Evolutionary conservation across 2,113 vertebrate genomes (phyloP).

Genomic region (Menura novaehollandiae): DNA sequence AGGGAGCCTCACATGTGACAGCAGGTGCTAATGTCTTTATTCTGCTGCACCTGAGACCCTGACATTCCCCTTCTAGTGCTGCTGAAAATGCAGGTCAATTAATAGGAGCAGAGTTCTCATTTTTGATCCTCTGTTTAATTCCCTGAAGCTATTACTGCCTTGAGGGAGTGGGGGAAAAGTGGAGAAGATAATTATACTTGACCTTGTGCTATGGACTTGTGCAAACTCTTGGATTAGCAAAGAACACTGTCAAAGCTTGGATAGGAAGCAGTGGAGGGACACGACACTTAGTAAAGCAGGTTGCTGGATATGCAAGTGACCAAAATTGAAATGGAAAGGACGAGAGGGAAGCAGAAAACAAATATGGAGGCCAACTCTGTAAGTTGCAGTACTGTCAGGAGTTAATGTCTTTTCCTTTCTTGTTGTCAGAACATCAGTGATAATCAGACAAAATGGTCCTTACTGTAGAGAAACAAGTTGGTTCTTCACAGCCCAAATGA

Average conservation of each 20-base stretch:
- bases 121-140: constrained; percentile 18
- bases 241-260: background rate
- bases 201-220: background rate
- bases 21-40: background rate
- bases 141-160: background rate
- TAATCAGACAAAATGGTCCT: background rate
- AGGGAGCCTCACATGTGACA: background rate
- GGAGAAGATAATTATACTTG: constrained; percentile 26
- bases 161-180: background rate
- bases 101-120: background rate
- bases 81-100: constrained; percentile 28
- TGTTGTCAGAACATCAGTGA: background rate
- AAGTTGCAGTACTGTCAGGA: background rate
- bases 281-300: background rate
- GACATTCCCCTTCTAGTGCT: background rate
- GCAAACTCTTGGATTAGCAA: constrained; percentile 13
- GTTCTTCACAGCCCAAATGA: background rate
- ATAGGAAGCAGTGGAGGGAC: background rate
- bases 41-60: background rate
- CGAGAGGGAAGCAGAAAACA: background rate
- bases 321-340: background rate
- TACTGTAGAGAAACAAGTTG: background rate
- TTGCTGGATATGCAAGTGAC: background rate
- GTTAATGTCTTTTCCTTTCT: background rate
- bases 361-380: background rate